phyloP scores from a whole-genome alignment of 2,113 vertebrate genomes.

The Sturnira hondurensis region DNA sequence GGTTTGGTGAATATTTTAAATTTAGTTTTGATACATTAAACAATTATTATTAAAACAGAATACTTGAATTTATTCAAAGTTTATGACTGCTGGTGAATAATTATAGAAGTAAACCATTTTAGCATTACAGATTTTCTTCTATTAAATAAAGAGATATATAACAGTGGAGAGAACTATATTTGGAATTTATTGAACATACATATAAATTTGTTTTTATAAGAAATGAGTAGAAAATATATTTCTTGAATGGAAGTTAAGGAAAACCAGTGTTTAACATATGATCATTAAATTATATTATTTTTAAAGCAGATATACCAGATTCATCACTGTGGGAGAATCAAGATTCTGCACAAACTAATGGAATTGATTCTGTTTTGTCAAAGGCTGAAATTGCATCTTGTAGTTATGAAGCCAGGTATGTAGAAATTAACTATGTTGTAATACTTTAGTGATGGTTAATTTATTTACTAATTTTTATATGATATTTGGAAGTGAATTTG shows the following conservation, averaged over 20 bases:
- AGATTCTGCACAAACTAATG: conserved; percentile 79
- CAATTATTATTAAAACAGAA: background rate
- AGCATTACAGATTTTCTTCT: conserved; percentile 18
- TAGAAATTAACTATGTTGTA: conserved; percentile 58
- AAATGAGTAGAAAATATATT: conserved; percentile 39
- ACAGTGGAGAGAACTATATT: background rate
- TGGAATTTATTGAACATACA: background rate
- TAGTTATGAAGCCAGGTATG: conserved; percentile 97
- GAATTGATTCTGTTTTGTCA: conserved; percentile 86
- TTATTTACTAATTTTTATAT: conserved; percentile 6
- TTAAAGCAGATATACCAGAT: conserved; percentile 80
- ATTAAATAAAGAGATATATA: conserved; percentile 56
- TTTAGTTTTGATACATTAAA: conserved; percentile 4
- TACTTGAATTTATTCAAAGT: background rate
- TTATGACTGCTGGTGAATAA: background rate
- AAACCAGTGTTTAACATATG: conserved; percentile 23
- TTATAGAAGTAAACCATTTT: conserved; percentile 18
- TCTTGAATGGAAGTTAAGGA: conserved; percentile 58
- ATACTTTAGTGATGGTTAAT: background rate
- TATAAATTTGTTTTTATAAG: background rate
- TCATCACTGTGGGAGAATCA: conserved; percentile 82
- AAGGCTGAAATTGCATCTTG: conserved; percentile 99
- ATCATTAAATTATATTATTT: conserved; percentile 67
- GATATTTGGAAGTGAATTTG: background rate
- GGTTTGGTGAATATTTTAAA: background rate